Percentiles rank a stretch among this genome's conserved stretches.
phyloP scores from a whole-genome alignment of 2,113 vertebrate genomes.

The Propithecus coquereli region DNA sequence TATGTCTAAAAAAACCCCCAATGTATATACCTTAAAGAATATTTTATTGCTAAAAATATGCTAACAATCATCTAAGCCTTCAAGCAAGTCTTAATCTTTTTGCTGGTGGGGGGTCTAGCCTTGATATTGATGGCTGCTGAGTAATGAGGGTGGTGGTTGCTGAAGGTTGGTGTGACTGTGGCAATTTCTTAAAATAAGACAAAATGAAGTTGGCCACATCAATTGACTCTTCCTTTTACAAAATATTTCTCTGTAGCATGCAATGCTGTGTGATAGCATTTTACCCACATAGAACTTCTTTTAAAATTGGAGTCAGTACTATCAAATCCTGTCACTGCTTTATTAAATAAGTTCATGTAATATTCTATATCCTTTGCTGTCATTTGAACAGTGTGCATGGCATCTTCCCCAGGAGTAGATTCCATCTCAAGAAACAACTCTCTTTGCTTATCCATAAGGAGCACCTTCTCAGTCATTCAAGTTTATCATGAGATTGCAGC shows the following conservation, averaged over 20 bases:
- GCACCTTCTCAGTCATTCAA: neutral
- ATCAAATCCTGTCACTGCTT: neutral
- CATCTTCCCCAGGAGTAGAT: neutral
- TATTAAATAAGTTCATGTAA: neutral
- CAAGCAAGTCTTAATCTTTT: neutral
- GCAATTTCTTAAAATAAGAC: no score
- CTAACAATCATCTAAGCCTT: neutral
- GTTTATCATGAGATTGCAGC: neutral
- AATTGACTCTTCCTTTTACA: no score
- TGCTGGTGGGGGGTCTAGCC: neutral
- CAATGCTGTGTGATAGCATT: neutral
- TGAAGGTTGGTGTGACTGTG: no score
- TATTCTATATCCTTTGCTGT: neutral
- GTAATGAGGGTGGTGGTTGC: neutral
- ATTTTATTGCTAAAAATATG: neutral
- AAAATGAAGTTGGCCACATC: no score
- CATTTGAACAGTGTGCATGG: neutral
- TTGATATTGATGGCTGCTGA: neutral
- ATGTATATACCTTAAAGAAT: neutral
- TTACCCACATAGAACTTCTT: neutral
- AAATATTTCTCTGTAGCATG: neutral
- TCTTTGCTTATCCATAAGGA: neutral
- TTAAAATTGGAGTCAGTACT: neutral
- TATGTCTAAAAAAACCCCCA: neutral
- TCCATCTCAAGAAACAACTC: neutral